These are phyloP conservation scores for Tachysurus vachellii DNA, from an alignment of 2,113 vertebrate genomes.

Conservation along the genomic window DNA sequence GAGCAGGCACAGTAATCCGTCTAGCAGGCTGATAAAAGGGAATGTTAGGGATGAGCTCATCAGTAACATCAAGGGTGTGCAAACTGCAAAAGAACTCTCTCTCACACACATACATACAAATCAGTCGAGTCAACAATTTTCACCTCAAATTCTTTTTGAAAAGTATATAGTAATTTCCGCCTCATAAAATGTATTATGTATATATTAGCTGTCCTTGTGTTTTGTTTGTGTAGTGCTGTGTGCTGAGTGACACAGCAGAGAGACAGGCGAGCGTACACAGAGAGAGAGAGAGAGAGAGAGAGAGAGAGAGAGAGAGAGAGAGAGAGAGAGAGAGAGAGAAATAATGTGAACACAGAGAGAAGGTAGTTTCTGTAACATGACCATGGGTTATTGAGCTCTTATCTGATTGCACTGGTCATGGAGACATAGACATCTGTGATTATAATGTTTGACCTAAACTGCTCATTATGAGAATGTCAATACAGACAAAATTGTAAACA, in stretches of 20 bases:
- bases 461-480: not conserved
- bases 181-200: not conserved
- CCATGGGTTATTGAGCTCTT: not conserved
- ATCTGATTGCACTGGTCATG: not conserved
- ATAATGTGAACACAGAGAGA: not conserved
- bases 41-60: conserved; percentile 33
- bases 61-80: conserved; percentile 21
- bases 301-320: not conserved
- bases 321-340: not conserved
- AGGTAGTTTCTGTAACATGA: not conserved
- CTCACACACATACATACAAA: conserved; percentile 17
- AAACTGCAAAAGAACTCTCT: conserved; percentile 18
- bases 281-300: not conserved
- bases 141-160: not conserved
- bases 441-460: not conserved
- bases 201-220: not conserved
- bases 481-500: not conserved
- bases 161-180: not conserved
- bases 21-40: conserved; percentile 46
- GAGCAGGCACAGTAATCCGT: conserved; percentile 51
- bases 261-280: not conserved
- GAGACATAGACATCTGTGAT: not conserved
- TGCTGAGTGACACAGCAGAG: conserved; percentile 10
- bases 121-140: not conserved
- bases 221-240: conserved; percentile 12